Evolutionary conservation across 2,888 invertebrate genomes (phyloP).

Genomic region (Synanthedon myopaeformis): DNA sequence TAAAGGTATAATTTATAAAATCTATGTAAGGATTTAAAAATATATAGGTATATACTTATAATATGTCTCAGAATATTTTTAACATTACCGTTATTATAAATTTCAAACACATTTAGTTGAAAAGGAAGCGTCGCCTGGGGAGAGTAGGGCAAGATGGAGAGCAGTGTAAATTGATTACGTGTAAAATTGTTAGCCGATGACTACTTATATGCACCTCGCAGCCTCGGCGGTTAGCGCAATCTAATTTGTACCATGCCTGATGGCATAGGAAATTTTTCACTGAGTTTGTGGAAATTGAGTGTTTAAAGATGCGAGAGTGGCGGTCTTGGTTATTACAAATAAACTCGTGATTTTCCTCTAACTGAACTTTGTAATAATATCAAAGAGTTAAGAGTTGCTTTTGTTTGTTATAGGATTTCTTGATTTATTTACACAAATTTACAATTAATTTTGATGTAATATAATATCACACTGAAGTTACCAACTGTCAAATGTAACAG

Average conservation of each 20-base stretch:
- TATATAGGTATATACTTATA: not conserved
- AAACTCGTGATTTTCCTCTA: not conserved
- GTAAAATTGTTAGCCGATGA: slow-evolving; percentile 50
- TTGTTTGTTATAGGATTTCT: too few species aligned
- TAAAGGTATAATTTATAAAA: too few species aligned
- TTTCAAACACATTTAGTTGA: not conserved
- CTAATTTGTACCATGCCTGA: slow-evolving; percentile 29
- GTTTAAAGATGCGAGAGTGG: not conserved
- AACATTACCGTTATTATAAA: not conserved
- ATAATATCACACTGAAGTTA: too few species aligned
- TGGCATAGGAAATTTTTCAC: slow-evolving; percentile 20
- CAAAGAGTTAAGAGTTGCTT: too few species aligned
- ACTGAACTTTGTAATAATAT: not conserved
- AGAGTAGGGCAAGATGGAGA: not conserved
- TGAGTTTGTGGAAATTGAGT: slow-evolving; percentile 20
- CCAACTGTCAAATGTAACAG: too few species aligned
- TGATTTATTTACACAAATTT: too few species aligned
- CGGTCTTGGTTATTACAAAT: not conserved
- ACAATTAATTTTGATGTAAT: too few species aligned
- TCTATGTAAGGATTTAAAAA: not conserved
- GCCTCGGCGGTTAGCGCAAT: slow-evolving; percentile 30
- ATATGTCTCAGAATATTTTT: too few species aligned
- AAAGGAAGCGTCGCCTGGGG: not conserved
- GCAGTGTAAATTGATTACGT: slow-evolving; percentile 54
- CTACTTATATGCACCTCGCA: slow-evolving; percentile 55